Evolutionary conservation across 2,888 invertebrate genomes (phyloP).

Genomic region (Ecliptopera silaceata): DNA sequence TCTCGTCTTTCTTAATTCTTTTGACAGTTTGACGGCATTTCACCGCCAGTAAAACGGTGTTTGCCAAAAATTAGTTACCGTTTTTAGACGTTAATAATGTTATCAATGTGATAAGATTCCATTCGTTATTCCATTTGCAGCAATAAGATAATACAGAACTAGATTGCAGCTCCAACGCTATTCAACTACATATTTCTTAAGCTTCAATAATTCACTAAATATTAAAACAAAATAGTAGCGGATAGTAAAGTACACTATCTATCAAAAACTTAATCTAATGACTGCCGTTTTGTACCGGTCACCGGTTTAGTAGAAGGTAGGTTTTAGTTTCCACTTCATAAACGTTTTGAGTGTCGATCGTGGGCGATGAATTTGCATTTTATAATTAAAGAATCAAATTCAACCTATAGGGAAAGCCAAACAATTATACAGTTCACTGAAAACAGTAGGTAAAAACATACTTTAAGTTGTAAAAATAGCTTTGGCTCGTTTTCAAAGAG

Average conservation of each 20-base stretch:
- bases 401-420: conserved; percentile 35
- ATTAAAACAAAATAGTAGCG: no score
- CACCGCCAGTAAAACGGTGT: neutral
- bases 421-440: conserved; percentile 20
- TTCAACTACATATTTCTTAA: no score
- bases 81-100: neutral
- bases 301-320: neutral
- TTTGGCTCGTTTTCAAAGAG: no score
- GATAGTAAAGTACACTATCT: no score
- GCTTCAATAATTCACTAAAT: no score
- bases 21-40: conserved; percentile 39
- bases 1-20: conserved; percentile 39
- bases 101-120: no score
- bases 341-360: conserved; percentile 68
- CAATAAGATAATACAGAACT: no score
- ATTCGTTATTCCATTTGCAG: no score
- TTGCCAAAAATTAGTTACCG: neutral
- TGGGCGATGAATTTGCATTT: conserved; percentile 73
- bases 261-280: neutral
- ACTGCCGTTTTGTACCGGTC: neutral
- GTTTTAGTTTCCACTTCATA: conserved; percentile 72
- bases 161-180: no score
- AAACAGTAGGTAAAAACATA: conserved; percentile 4
- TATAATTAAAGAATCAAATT: conserved; percentile 79
- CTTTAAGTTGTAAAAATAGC: no score